Evolutionary conservation across 2,888 invertebrate genomes (phyloP).

Genomic region (Caenorhabditis plicata): DNA sequence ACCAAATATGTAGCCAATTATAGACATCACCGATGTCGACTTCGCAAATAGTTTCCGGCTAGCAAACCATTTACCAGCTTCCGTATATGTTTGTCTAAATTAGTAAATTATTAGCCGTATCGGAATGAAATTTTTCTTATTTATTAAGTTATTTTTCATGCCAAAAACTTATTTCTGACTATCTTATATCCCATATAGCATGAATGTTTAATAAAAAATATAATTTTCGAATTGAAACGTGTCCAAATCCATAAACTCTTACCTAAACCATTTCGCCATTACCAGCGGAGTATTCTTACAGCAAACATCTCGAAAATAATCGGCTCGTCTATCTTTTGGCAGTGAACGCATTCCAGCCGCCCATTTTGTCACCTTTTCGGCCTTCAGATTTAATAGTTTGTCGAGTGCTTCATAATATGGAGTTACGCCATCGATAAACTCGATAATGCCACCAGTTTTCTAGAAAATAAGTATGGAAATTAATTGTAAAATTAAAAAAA

Average conservation of each 20-base stretch:
- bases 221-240: too few relatives aligned
- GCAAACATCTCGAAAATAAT: conserved; percentile 24
- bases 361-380: conserved; percentile 3
- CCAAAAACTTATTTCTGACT: too few relatives aligned
- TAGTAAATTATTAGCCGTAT: not conserved
- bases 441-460: conserved; percentile 29
- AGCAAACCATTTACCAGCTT: conserved; percentile 75
- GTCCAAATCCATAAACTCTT: too few relatives aligned
- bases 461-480: not conserved
- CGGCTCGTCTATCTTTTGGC: conserved; percentile 1
- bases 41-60: conserved; percentile 86
- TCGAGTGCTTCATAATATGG: conserved; percentile 19
- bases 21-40: conserved; percentile 92
- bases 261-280: conserved; percentile 81
- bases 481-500: not conserved
- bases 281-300: conserved; percentile 75
- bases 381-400: conserved; percentile 2
- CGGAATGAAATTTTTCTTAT: too few relatives aligned
- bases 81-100: conserved; percentile 46
- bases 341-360: not conserved
- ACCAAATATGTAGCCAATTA: conserved; percentile 66
- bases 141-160: not conserved
- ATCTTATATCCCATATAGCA: too few relatives aligned
- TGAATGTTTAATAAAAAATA: too few relatives aligned
- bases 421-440: conserved; percentile 22